Conservation (phyloP, 2,113 vertebrate genomes). For the Carollia perspicillata region DNA sequence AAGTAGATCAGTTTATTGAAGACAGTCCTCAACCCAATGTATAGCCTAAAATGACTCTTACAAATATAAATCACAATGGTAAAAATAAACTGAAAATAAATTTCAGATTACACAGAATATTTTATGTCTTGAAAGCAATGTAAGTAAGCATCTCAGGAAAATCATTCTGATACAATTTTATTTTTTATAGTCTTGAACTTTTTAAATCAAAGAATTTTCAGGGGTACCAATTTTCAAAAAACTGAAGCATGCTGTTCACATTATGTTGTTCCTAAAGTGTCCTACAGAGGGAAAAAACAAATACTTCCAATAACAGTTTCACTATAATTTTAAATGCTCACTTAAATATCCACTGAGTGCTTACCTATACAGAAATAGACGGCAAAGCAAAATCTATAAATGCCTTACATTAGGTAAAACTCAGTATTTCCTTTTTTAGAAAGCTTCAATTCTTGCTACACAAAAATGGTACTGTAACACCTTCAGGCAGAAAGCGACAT, state of each 20-base stretch:
- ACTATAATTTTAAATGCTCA: constrained; percentile 22
- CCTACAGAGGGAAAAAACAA: background rate
- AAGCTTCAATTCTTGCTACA: background rate
- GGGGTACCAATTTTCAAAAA: background rate
- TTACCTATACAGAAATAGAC: background rate
- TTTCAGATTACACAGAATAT: background rate
- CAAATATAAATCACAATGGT: background rate
- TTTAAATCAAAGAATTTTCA: constrained; percentile 9
- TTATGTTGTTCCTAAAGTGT: background rate
- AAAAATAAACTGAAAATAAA: constrained; percentile 38
- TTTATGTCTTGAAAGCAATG: constrained; percentile 6
- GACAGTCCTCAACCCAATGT: background rate
- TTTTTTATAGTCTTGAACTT: constrained; percentile 35
- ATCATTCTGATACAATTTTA: background rate
- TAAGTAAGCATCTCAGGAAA: background rate
- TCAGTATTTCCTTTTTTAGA: background rate
- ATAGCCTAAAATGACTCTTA: constrained; percentile 7
- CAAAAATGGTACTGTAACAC: background rate
- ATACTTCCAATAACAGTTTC: background rate
- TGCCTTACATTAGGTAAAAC: background rate
- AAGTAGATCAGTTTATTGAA: background rate
- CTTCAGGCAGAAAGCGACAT: background rate
- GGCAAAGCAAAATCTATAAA: constrained; percentile 1
- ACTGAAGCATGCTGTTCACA: background rate
- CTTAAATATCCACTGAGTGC: background rate